Evolutionary conservation across 2,888 invertebrate genomes (phyloP), one percentile per base, ranked within the genome.

Genomic region (Scaptomyza caliginosa): DNA sequence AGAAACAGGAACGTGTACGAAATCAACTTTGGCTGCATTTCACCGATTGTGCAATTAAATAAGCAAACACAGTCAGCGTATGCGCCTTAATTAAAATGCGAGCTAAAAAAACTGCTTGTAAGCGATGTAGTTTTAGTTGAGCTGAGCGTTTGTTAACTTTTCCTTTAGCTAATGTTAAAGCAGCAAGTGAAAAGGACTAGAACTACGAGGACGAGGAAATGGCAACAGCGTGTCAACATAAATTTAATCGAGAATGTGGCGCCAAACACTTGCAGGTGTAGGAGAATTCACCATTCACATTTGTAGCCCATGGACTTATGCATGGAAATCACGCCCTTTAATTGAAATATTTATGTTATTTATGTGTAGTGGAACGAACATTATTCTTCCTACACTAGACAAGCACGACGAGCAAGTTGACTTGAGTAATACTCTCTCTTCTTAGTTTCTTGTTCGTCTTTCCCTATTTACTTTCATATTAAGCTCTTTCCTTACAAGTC

Each of bases 11-110:
- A n/a, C n/a, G n/a, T n/a, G n/a, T 34, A 40, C 34, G 58, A 74
- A 73, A 66, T 73, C 79, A 78, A 74, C 77, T 67, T 67, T 58
- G 64, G 38, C 60, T 67, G 65, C 65, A 71, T 80, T 83, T 84
- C n/a, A 67, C 59, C 81, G 86, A 81, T 83, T 81, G 84, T 81
- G 84, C 86, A 81, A 81, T 86, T 81, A 81, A 81, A 81, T 83
- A 86, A 74, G 81, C 71, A 86, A 81, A 81, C 69, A 81, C 60
- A 77, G 65, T 63, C 60, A 50, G 49, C 67, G 64, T 57, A 55
- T 50, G 66, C 68, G 67, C 81, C 74, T 77, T 81, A 83, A 86
- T 86, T 81, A 81, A 86, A 86, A 74, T 72, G 54, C 23, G 6
- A 32, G 42, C 59, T 8, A 28, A 67, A 80, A 71, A 65, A 32